These are phyloP conservation scores for Agonum fuliginosum DNA, from an alignment of 2,888 invertebrate species.

Conservation along the genomic window DNA sequence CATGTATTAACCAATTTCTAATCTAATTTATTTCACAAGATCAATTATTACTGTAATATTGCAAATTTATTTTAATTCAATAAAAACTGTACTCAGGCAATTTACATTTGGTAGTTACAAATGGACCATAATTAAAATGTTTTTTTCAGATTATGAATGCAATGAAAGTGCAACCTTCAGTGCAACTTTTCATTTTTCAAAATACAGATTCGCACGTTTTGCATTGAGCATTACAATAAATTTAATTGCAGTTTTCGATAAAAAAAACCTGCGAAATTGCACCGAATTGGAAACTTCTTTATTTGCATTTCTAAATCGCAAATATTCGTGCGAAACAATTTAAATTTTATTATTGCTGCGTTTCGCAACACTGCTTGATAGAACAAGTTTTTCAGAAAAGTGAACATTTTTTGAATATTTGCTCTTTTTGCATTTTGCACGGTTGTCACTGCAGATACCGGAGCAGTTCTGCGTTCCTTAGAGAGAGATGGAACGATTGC, in stretches of 20 bases:
- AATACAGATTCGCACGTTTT: background rate
- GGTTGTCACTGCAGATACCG: background rate
- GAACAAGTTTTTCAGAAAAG: slow-evolving; percentile 11
- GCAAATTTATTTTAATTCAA: no score
- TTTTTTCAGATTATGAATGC: no score
- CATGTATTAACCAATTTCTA: no score
- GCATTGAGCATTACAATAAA: slow-evolving; percentile 8
- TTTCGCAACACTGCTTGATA: background rate
- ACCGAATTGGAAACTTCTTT: slow-evolving; percentile 23
- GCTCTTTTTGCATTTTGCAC: background rate
- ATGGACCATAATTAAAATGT: no score
- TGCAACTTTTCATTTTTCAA: background rate
- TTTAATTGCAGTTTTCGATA: slow-evolving; percentile 6
- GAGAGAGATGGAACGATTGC: slow-evolving; percentile 5
- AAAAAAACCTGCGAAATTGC: slow-evolving; percentile 22
- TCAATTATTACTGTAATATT: no score
- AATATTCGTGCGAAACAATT: slow-evolving; percentile 28
- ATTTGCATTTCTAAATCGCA: slow-evolving; percentile 31
- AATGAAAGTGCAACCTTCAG: background rate
- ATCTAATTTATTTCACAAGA: background rate
- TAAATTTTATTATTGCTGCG: background rate
- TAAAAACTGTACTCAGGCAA: no score
- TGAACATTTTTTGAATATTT: slow-evolving; percentile 6
- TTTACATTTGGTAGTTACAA: no score
- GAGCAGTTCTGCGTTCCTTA: background rate